Base-by-base conservation (phyloP, 2,113 vertebrate species). In the Chascanopsetta lugubris region DNA sequence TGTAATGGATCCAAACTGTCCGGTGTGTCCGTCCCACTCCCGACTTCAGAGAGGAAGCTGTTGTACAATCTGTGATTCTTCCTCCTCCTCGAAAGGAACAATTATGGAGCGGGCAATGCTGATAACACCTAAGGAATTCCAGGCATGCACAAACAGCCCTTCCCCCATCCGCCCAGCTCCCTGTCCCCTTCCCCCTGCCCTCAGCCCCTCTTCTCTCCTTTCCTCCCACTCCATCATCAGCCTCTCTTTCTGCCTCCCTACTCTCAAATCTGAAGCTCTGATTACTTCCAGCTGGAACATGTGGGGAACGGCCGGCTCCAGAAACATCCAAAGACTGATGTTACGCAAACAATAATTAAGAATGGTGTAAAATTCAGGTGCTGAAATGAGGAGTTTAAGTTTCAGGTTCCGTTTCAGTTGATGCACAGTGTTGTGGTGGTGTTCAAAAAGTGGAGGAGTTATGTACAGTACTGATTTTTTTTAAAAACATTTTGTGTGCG, bases 71-170 rank as follows among this genome's bases (percentile, higher is more conserved):
- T 26, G 5, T 68, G n/a, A 25, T 50, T 27, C 84, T 77, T 77
- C n/a, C 6, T 53, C 40, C 42, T 83, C 57, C 49, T 88, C 65
- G 11, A 70, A 81, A 78, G 79, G 83, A 83, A 83, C 86, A 85
- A 87, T 88, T 88, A 88, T 83, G 77, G 80, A 75, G 86, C 65
- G 49, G 82, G 75, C 80, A 75, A 79, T 54, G 78, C 87, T 90
- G 89, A 91, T 91, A 91, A 91, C 91, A 86, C 82, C 80, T 80
- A 84, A 91, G 73, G 90, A 91, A 92, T 91, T 84, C 22, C 66
- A 86, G 65, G 90, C 84, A 92, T 92, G 88, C 84, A 75, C 87
- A 88, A 89, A 90, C 88, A 90, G 84, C 88, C 90, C 88, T 77
- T 87, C 89, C 89, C 89, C 88, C 89, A 81, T 87, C 84, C 61